Percentiles rank a stretch among this genome's conserved stretches.
Evolutionary conservation across 2,888 invertebrate species (phyloP).

Genomic region (Leuctra nigra): DNA sequence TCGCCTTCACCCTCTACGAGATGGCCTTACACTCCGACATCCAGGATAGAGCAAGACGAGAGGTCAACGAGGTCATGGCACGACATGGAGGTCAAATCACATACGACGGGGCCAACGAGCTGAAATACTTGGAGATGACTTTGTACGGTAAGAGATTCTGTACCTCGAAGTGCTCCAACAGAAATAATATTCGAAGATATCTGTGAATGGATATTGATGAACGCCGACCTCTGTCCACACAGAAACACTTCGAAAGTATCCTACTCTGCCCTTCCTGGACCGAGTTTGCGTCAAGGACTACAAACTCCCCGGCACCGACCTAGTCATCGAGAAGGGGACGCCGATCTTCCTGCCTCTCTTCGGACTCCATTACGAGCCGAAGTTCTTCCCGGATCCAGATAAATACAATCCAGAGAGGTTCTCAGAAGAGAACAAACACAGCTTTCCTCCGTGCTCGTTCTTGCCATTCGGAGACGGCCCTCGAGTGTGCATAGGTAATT

Average conservation of each 20-base stretch:
- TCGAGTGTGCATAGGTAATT: conserved; percentile 12
- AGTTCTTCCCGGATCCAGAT: conserved; percentile 28
- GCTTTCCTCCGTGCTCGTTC: neutral
- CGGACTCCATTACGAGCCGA: conserved; percentile 18
- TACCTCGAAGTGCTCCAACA: neutral
- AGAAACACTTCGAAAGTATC: conserved; percentile 17
- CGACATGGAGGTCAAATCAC: conserved; percentile 27
- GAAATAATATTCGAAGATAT: neutral
- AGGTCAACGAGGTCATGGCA: conserved; percentile 28
- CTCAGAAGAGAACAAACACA: neutral
- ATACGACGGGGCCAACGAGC: conserved; percentile 30
- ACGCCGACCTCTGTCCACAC: neutral
- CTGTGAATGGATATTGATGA: neutral
- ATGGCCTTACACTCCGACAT: conserved; percentile 31
- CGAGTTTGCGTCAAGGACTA: conserved; percentile 24
- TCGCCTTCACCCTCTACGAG: conserved; percentile 30
- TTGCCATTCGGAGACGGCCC: conserved; percentile 20
- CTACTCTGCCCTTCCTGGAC: conserved; percentile 17
- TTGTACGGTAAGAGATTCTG: neutral
- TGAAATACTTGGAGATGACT: conserved; percentile 30
- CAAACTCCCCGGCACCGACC: conserved; percentile 29
- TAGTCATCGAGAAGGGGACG: conserved; percentile 31
- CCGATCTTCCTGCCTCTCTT: conserved; percentile 22
- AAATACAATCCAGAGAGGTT: conserved; percentile 32
- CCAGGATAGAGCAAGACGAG: conserved; percentile 31